phyloP scores from a whole-genome alignment of 2,888 invertebrate genomes.

The Cerastis leucographa region DNA sequence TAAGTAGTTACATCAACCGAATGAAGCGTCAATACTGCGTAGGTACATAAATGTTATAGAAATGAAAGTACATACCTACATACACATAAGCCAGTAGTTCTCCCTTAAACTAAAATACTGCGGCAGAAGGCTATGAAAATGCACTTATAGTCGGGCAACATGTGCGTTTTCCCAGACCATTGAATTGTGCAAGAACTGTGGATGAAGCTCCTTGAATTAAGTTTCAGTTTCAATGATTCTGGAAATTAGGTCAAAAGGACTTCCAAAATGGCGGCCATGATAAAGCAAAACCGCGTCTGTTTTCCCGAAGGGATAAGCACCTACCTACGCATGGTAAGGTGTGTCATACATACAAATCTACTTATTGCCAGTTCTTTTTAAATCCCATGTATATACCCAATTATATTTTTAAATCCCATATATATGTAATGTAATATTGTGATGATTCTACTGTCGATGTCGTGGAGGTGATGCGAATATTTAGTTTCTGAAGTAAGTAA shows the following conservation, averaged over 20 bases:
- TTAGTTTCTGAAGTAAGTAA: too few relatives aligned
- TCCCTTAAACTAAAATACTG: background rate
- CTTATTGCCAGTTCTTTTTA: background rate
- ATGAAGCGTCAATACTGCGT: background rate
- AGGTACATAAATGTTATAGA: background rate
- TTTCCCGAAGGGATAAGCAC: background rate
- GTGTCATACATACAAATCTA: background rate
- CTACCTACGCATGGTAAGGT: background rate
- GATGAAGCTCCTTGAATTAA: background rate
- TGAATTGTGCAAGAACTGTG: background rate
- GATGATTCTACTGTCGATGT: too few relatives aligned
- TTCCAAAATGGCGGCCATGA: constrained; percentile 14
- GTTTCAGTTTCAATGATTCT: background rate
- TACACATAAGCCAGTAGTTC: background rate
- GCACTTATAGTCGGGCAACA: background rate
- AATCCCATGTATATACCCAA: background rate
- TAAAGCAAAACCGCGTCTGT: background rate
- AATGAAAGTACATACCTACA: background rate
- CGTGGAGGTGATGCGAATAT: too few relatives aligned
- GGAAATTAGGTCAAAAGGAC: constrained; percentile 17
- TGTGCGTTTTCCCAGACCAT: constrained; percentile 1
- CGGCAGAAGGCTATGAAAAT: background rate
- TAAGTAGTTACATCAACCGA: background rate
- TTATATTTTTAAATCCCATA: too few relatives aligned
- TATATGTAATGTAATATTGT: too few relatives aligned